Evolutionary conservation across 37 sponge, comb jelly and placozoan genomes (phyloP), one percentile per base, ranked within the genome.

Genomic region (Chondrilla cf. caribensis): DNA sequence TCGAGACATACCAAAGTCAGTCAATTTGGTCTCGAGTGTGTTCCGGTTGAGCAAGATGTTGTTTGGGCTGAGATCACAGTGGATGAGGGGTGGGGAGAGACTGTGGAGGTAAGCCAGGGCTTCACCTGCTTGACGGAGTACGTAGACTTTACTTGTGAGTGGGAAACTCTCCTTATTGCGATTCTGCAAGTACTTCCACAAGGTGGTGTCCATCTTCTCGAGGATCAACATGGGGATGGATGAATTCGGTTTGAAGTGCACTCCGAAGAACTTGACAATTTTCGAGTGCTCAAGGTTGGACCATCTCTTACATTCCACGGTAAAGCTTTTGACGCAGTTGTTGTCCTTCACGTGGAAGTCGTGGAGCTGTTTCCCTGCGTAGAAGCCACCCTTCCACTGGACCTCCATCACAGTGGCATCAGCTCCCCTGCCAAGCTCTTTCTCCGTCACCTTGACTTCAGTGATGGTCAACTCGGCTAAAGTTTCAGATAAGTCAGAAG

Each of bases 131-230:
- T 67, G 68, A 6, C 68, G 68, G 35, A 67, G 68, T 29, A 67
- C 68, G 1, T 17, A 67, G 17, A 33, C 33, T 33, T 67, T 67
- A 3, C 31, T 28, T 17, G n/a, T 17, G 33, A 29, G 0, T 2
- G 68, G 28, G 32, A 67, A 67, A 0, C 4, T 17, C 5, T 67
- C 35, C 4, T 67, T 67, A 3, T 1, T 29, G 35, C 29, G 68
- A n/a, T 4, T 33, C 33, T 67, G 35, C 35, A 67, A 67, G 68
- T 67, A 4, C 15, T 3, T n/a, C 32, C 68, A 32, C 17, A 67
- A 32, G 4, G 31, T 67, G 35, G 68, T 67, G 68, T 67, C 68
- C 68, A 67, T 67, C 68, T 67, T 67, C 68, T 67, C 68, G 31
- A 67, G n/a, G 32, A 67, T 28, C 33, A 67, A 32, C 31, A 67